Base-by-base conservation (phyloP, 1,140 invertebrate genomes). In the honey bee (Apis mellifera) region DNA sequence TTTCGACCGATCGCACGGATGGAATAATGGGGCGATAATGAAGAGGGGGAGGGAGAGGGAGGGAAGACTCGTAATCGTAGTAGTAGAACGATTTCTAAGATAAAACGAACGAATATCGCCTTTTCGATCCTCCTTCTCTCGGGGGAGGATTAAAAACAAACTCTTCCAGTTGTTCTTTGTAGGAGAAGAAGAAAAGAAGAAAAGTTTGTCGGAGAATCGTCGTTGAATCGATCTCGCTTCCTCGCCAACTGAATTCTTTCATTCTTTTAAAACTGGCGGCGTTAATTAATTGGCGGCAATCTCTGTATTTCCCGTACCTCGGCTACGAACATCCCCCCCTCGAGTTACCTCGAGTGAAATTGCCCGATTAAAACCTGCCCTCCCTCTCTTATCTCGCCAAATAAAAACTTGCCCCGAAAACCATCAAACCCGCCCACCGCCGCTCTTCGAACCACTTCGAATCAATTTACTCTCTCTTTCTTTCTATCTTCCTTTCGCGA, bases 391-490 rank as follows among this genome's bases (percentile, higher is more conserved):
- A 32, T 32, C 32, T 32, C 32, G 32, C 2, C 32, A 32, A 32
- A 32, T 32, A 71, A 71, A 71, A 71, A 71, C 21, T 71, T 71
- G 21, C n/a, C 48, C 32, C 32, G 7, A 71, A 54, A 70, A 52
- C 68, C 68, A 23, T 70, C 68, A 70, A 23, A 70, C 13, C 12
- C 68, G 19, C 21, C 12, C n/a, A n/a, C n/a, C n/a, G n/a, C n/a
- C n/a, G n/a, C n/a, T n/a, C 15, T 19, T 42, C 42, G 7, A 70
- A 26, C 48, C 48, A 19, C 48, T 52, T 70, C 15, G 9, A 70
- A 70, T 70, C 68, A 52, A 70, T 70, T 70, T 32, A 70, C 68
- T n/a, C 8, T 52, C 32, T 42, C 32, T 15, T n/a, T 23, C 21
- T 23, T 13, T 42, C 32, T 42, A 0, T 42, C 32, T 42, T 2